Evolutionary conservation across 2,113 vertebrate genomes (phyloP).

Genomic region (Stegastes partitus): DNA sequence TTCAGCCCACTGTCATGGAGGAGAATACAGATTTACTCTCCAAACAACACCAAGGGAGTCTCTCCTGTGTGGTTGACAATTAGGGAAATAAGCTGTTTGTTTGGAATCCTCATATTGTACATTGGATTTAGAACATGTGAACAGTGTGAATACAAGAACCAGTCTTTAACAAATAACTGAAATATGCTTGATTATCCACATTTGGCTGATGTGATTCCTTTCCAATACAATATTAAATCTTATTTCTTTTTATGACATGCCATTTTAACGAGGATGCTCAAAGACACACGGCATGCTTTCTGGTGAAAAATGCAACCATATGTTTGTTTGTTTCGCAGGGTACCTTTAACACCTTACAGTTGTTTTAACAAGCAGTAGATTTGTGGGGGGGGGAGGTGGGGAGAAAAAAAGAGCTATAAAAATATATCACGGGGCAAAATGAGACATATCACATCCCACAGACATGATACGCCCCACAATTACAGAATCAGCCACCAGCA

Average conservation of each 20-base stretch:
- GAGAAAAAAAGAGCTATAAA: conserved; percentile 13
- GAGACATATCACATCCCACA: conserved; percentile 26
- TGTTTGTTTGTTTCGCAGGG: not conserved
- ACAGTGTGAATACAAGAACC: not conserved
- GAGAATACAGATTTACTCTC: no score
- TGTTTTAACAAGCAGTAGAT: conserved; percentile 19
- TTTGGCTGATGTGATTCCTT: no score
- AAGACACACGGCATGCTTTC: not conserved
- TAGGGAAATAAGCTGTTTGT: conserved; percentile 7
- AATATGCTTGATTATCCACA: no score
- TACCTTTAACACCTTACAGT: not conserved
- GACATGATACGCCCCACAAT: conserved; percentile 45
- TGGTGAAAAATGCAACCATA: no score
- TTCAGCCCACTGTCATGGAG: not conserved
- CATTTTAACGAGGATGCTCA: not conserved
- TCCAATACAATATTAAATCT: no score
- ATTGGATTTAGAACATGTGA: conserved; percentile 2
- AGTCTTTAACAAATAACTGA: no score
- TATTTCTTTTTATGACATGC: no score
- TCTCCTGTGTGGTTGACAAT: conserved; percentile 13
- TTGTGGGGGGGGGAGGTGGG: not conserved
- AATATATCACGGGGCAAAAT: conserved; percentile 19
- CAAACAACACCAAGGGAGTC: conserved; percentile 11
- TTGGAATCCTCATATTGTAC: not conserved
- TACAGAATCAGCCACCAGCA: conserved; percentile 43